Evolutionary conservation across 2,888 invertebrate species (phyloP), one percentile per base, ranked within the genome.

Genomic region (Amaurobius ferox): DNA sequence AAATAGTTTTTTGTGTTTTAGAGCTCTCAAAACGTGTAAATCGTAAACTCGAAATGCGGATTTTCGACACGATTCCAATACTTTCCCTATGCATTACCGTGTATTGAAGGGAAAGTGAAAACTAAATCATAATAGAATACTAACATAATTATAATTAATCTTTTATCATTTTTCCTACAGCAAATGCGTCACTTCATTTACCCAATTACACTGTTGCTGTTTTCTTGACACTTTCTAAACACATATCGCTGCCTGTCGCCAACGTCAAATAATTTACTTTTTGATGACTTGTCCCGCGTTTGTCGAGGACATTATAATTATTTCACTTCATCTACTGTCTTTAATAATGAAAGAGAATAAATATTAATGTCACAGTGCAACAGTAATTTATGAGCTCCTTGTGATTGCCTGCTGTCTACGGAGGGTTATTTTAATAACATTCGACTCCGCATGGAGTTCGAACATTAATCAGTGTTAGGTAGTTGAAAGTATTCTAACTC

Each of bases 331-430:
- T 55, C 55, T 55, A 6, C 23, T 55, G 23, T 55, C 55, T 5
- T 55, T 55, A 55, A 55, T 55, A 55, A 55, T 55, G 55, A 55
- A 55, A 55, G 55, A 55, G 55, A 55, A 55, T 55, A 55, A 55
- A 55, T 55, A 55, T 55, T 55, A 55, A 55, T 55, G 23, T 55
- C 55, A 23, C 23, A 16, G 23, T 55, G 55, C 23, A 23, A 23
- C 55, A 55, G 16, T 23, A 23, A 55, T 55, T 55, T 23, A 55
- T 55, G 23, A 55, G 23, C 55, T 23, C 55, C 1, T 55, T 6
- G 23, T 23, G 55, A 55, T 55, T 23, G 55, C 55, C 23, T 23
- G 55, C 11, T 55, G 55, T 55, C 55, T 55, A 23, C 23, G 1
- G 55, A 55, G 55, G 11, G 23, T 55, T 55, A 55, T 55, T 55